Evolutionary conservation across 2,888 invertebrate genomes (phyloP).

Genomic region (Phengaris arion): DNA sequence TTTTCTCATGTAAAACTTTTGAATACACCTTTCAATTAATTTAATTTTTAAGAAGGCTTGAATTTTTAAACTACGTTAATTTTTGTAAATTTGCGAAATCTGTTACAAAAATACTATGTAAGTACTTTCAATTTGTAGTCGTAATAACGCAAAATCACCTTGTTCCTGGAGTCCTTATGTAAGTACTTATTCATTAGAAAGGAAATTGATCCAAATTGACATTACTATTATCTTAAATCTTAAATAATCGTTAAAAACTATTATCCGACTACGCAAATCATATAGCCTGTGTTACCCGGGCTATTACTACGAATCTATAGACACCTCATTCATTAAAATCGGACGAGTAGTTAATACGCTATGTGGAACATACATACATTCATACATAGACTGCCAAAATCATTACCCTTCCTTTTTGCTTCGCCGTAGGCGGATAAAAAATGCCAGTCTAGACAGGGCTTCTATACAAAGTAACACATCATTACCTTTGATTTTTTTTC

Average conservation of each 20-base stretch:
- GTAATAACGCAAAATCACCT: not conserved
- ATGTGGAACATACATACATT: too few relatives aligned
- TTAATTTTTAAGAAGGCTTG: not conserved
- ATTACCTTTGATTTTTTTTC: not conserved
- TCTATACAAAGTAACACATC: not conserved
- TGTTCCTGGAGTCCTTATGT: not conserved
- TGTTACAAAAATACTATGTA: not conserved
- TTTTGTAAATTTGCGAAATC: not conserved
- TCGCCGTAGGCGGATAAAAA: not conserved
- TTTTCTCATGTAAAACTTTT: not conserved
- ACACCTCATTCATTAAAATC: too few relatives aligned
- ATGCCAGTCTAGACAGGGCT: not conserved
- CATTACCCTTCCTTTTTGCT: too few relatives aligned
- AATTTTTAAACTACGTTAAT: not conserved
- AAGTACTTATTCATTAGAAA: too few relatives aligned
- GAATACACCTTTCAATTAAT: conserved; percentile 3
- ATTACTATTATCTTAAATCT: too few relatives aligned
- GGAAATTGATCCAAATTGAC: not conserved
- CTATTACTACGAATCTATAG: too few relatives aligned
- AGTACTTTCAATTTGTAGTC: not conserved
- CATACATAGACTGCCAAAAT: too few relatives aligned
- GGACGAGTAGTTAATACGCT: too few relatives aligned
- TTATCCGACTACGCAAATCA: too few relatives aligned
- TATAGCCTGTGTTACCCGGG: too few relatives aligned
- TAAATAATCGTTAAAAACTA: too few relatives aligned